Evolutionary conservation across 2,888 invertebrate species (phyloP).

Genomic region (Acrobasis consociella): DNA sequence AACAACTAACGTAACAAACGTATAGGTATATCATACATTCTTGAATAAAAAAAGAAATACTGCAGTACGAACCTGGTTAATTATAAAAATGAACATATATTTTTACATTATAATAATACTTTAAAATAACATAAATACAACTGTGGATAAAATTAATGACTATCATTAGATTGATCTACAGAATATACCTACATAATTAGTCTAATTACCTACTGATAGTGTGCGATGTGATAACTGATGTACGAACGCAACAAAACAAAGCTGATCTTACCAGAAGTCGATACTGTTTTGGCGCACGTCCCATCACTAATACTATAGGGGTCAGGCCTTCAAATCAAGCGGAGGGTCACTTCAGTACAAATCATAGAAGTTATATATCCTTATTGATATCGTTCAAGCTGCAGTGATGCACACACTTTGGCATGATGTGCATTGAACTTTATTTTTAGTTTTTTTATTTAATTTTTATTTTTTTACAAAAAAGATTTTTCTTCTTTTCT

Average conservation of each 20-base stretch:
- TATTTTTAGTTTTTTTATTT: constrained; percentile 35
- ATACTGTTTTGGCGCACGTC: constrained; percentile 29
- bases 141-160: no score
- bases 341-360: constrained; percentile 69
- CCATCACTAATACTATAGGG: constrained; percentile 69
- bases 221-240: no score
- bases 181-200: background rate
- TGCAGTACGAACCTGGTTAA: no score
- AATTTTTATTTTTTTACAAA: constrained; percentile 2
- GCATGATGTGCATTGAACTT: constrained; percentile 44
- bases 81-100: no score
- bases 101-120: no score
- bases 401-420: constrained; percentile 62
- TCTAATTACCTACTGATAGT: no score
- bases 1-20: no score
- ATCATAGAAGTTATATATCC: constrained; percentile 76
- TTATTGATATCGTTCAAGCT: constrained; percentile 62
- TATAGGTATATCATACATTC: no score
- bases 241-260: background rate
- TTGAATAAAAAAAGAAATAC: no score
- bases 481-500: no score
- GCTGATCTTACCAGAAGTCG: constrained; percentile 27
- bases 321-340: constrained; percentile 72
- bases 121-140: no score
- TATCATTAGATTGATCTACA: no score